Evolutionary conservation across 2,113 vertebrate genomes (phyloP).

Genomic region (Pagrus major): DNA sequence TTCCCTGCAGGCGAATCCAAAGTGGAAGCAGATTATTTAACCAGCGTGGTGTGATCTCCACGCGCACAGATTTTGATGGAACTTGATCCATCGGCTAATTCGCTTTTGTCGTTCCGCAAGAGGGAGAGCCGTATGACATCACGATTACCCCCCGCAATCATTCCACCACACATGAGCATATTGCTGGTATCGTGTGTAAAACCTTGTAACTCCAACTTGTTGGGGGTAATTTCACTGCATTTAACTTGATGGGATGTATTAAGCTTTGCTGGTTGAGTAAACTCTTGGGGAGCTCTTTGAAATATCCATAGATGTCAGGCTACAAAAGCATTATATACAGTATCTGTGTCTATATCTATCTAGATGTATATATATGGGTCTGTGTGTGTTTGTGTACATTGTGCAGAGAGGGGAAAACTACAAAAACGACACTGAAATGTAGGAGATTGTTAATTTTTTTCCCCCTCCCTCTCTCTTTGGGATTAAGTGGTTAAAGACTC

Average conservation of each 20-base stretch:
- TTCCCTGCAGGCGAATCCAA: constrained; percentile 66
- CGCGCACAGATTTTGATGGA: constrained; percentile 55
- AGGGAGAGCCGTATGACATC: constrained; percentile 60
- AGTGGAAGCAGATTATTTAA: constrained; percentile 71
- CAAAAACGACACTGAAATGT: constrained; percentile 67
- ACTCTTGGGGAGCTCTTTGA: constrained; percentile 11
- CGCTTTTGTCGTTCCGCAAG: constrained; percentile 38
- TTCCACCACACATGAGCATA: neutral
- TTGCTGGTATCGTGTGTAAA: neutral
- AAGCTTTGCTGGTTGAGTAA: neutral
- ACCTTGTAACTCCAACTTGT: neutral
- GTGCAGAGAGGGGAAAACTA: constrained; percentile 23
- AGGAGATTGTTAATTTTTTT: constrained; percentile 63
- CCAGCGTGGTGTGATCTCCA: constrained; percentile 59
- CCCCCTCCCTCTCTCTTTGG: constrained; percentile 37
- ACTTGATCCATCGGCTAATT: constrained; percentile 76
- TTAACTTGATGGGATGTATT: neutral
- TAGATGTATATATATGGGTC: neutral
- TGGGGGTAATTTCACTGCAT: neutral
- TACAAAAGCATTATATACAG: neutral
- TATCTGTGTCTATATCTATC: neutral
- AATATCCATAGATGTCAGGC: neutral
- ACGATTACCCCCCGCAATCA: constrained; percentile 19
- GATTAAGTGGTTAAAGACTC: constrained; percentile 83
- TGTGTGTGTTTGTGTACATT: constrained; percentile 19